Evolutionary conservation across 2,888 invertebrate genomes (phyloP), one percentile per base, ranked within the genome.

Genomic region (Chalcosyrphus nemorum): DNA sequence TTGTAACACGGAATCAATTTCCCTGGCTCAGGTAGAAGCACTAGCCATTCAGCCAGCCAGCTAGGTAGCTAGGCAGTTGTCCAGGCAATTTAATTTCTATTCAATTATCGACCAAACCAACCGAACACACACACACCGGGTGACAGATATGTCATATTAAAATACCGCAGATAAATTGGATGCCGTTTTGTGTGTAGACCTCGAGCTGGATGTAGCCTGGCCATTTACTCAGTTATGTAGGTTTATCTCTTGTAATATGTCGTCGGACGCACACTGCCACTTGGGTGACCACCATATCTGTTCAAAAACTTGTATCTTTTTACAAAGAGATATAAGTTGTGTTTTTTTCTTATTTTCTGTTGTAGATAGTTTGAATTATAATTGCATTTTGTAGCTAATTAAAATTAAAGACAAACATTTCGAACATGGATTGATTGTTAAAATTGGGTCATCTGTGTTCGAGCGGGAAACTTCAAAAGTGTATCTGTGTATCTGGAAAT

Each of bases 141-240:
- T 82, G 82, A 82, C 82, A 82, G 82, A 82, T 82, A 82, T 72
- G 82, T 82, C 82, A 82, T 82, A 82, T 82, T 82, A 82, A 82
- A 82, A 82, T 82, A 35, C 77, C 82, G 57, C 68, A 77, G 82
- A 77, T 82, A 82, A 82, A 82, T 77, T 77, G 82, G 82, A 82
- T 72, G 72, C 72, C 82, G 68, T 65, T 68, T 61, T 35, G 43
- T 17, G 56, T 70, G 45, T 61, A 9, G 19, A 9, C 50, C 50
- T 9, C 17, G 11, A n/a, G 13, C 24, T 35, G 11, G 11, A 9
- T 2, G 9, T n/a, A 24, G 24, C 24, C 24, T 24, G 24, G 32
- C 32, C 29, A 13, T n/a, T 21, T 57, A 56, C 32, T 9, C 35
- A 45, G 35, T 56, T 38, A 38, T 2, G 13, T 38, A 13, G 38